Evolutionary conservation across 2,797 vertebrate genomes (phyloP), one percentile per base, ranked within the genome.

Genomic region (Triplophysa bombifrons): DNA sequence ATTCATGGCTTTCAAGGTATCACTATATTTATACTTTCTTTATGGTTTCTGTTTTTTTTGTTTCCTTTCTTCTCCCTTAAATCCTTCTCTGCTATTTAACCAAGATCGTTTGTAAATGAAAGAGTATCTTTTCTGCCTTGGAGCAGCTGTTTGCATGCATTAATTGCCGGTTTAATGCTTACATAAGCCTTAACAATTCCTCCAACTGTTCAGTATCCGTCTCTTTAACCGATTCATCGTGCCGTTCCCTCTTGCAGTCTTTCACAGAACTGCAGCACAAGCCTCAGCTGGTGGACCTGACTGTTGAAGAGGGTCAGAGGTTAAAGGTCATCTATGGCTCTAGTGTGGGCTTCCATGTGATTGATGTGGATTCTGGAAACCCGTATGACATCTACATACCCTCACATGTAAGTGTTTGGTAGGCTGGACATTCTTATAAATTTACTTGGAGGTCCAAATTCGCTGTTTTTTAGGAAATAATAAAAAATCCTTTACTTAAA

Each of bases 261-360:
- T 99, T 99, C 93, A 92, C 96, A 89, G 97, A 98, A 88, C 91
- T 99, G 85, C 96, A 96, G 84, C 95, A 96, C 89, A 94, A 93
- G 81, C 95, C 95, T 6, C 88, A 95, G 88, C 93, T 96, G 19
- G 95, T 96, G 81, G 95, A 96, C 89, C 92, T 96, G 83, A 96
- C 95, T 9, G 94, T 96, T 81, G 95, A 96, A 90, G 95, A 96
- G 88, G 95, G 95, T 81, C 95, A 96, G 87, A 94, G 95, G 82
- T 91, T 96, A 88, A 96, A 96, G 88, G 95, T 96, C 81, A 96
- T 96, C 90, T 96, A 96, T 84, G 95, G 95, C 82, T 96, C 95
- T 27, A 94, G 94, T 88, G 91, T 94, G 84, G 95, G 95, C 87
- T 96, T 96, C 90, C 95, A 96, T 76, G 95, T 95, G 87, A 95